Evolutionary conservation across 2,113 vertebrate genomes (phyloP), one percentile per base, ranked within the genome.

Genomic region (Tetraodon nigroviridis): DNA sequence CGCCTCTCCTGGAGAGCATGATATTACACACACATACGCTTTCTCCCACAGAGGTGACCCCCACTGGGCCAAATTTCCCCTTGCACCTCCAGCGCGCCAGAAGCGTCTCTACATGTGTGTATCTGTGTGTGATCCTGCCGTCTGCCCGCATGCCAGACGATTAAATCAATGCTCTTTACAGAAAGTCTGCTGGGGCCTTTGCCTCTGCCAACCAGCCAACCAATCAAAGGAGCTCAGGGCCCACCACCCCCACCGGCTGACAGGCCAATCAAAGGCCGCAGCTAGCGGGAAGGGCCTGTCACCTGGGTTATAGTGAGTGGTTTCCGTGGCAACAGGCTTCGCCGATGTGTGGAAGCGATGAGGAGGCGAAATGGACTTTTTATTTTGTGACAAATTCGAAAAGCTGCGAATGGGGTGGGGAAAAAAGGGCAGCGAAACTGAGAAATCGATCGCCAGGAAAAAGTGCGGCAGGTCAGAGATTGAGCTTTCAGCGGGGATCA

Each of bases 1-100:
- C 73, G 80, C 85, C 83, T 83, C 83, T 82, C 87, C 83, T 75
- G 73, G 84, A 85, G 87, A 86, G 85, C 80, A 83, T 81, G 80
- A 84, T 85, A 86, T 87, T 83, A 80, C 85, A 85, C 84, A 84
- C 80, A 85, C 83, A 86, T 72, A 62, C 67, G 70, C 80, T 74
- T 58, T 59, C 75, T 67, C 80, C 76, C 81, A 86, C 84, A 80
- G 76, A 84, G 85, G 79, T 85, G 87, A 87, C 84, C 80, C 87
- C 85, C 81, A 67, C 81, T 78, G 77, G 79, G 81, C 71, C 81
- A 85, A 77, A 87, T 86, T 78, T 79, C 77, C 83, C 82, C 55
- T 66, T 55, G 63, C 67, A 71, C 77, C 81, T 75, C 67, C 46
- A 68, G 48, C 27, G 51, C 32, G 16, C 64, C 61, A 67, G 58